These are phyloP conservation scores for Prionchulus punctatus DNA, from an alignment of 2,888 invertebrate genomes.

Conservation along the genomic window DNA sequence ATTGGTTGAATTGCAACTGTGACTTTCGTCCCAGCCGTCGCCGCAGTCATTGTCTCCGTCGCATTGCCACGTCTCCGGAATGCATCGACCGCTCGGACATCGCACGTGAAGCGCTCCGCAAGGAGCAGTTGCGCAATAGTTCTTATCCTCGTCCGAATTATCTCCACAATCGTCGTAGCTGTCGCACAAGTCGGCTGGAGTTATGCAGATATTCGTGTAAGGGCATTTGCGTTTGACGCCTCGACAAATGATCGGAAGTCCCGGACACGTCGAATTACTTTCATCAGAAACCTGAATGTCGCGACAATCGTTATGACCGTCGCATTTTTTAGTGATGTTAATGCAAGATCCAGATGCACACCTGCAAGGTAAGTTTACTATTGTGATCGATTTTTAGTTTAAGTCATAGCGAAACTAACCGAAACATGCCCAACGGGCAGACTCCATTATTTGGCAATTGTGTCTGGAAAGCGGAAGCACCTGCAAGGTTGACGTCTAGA, in stretches of 20 bases:
- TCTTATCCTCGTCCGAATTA: slow-evolving; percentile 44
- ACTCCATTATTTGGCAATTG: no score
- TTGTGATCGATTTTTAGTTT: no score
- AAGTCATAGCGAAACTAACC: no score
- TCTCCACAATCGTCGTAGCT: slow-evolving; percentile 86
- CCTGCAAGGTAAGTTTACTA: slow-evolving; percentile 58
- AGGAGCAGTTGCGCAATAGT: slow-evolving; percentile 46
- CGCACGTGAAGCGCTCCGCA: slow-evolving; percentile 23
- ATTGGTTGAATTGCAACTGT: neutral
- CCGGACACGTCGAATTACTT: slow-evolving; percentile 68
- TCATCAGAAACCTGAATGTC: slow-evolving; percentile 47
- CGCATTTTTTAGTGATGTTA: slow-evolving; percentile 50
- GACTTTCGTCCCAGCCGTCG: slow-evolving; percentile 72
- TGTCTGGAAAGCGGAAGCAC: no score
- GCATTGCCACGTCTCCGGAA: slow-evolving; percentile 84
- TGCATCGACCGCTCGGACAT: slow-evolving; percentile 59
- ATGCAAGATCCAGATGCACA: slow-evolving; percentile 84
- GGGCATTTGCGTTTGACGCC: slow-evolving; percentile 47
- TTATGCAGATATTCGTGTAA: slow-evolving; percentile 76
- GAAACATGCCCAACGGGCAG: neutral
- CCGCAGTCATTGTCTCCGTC: slow-evolving; percentile 94
- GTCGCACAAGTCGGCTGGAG: slow-evolving; percentile 74
- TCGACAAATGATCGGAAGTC: slow-evolving; percentile 28
- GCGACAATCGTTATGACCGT: slow-evolving; percentile 71
- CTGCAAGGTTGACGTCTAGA: no score